Percentiles rank a stretch among this genome's conserved stretches.
Conservation (phyloP, 2,797 vertebrate species). For the Urocyon cinereoargenteus region DNA sequence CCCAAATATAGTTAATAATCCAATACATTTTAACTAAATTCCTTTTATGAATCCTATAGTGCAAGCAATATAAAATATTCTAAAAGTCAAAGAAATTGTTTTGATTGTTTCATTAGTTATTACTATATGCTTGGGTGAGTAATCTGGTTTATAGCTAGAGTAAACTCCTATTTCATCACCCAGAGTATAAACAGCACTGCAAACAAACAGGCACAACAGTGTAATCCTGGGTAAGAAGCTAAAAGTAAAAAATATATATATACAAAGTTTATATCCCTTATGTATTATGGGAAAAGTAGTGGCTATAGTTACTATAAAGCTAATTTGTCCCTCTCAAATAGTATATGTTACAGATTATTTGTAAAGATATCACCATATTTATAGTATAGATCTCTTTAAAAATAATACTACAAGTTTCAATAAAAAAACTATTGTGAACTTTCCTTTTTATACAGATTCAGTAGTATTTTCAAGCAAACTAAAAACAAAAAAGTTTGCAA, state of each 20-base stretch:
- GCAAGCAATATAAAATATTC: constrained; percentile 86
- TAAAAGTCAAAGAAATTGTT: constrained; percentile 69
- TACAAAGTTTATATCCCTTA: constrained; percentile 87
- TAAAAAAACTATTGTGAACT: constrained; percentile 90
- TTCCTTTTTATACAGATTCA: constrained; percentile 95
- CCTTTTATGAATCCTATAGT: constrained; percentile 88
- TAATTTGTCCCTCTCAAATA: constrained; percentile 85
- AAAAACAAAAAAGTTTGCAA: constrained; percentile 88
- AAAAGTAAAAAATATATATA: constrained; percentile 86
- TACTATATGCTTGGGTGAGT: constrained; percentile 80
- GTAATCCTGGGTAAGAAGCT: constrained; percentile 92
- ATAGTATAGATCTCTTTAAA: constrained; percentile 90
- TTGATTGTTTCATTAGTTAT: constrained; percentile 53
- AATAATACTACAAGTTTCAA: constrained; percentile 91
- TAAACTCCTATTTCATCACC: constrained; percentile 83
- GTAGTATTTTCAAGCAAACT: constrained; percentile 96
- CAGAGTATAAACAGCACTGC: constrained; percentile 85
- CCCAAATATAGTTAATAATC: constrained; percentile 55
- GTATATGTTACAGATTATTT: constrained; percentile 90
- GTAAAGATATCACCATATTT: constrained; percentile 90
- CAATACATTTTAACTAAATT: constrained; percentile 79
- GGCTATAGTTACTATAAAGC: constrained; percentile 83
- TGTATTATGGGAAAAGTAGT: constrained; percentile 84
- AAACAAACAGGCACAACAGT: constrained; percentile 94
- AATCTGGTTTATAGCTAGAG: constrained; percentile 79